Percentiles rank a stretch among this genome's conserved stretches.
phyloP scores from a whole-genome alignment of 2,113 vertebrate genomes.

The Orientallactaga bullata region DNA sequence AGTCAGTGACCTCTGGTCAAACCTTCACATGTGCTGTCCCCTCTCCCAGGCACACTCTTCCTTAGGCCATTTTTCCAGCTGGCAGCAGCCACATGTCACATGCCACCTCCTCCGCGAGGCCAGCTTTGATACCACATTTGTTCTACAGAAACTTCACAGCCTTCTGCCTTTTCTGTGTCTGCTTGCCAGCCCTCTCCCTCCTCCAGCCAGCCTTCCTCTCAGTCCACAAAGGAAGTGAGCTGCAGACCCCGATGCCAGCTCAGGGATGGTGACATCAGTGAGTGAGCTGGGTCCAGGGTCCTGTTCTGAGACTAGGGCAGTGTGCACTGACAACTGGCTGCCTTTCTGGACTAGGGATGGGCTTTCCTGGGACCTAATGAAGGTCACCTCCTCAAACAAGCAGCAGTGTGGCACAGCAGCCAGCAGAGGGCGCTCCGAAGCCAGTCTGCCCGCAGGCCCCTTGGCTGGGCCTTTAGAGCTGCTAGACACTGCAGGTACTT shows the following conservation, averaged over 20 bases:
- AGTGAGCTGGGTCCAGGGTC: not conserved
- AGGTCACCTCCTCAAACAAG: too few species aligned
- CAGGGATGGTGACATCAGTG: not conserved
- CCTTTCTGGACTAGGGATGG: accelerated
- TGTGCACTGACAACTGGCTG: not conserved
- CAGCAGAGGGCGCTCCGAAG: slow-evolving; percentile 77
- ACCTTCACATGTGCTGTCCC: not conserved
- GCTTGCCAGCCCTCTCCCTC: not conserved
- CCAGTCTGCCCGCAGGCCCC: accelerated
- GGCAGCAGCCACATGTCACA: not conserved
- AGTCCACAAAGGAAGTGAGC: not conserved
- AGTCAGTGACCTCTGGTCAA: not conserved
- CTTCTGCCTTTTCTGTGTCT: not conserved
- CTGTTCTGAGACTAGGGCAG: not conserved
- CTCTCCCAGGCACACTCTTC: not conserved
- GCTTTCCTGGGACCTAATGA: not conserved
- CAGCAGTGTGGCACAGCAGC: not conserved
- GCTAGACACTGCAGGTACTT: not conserved
- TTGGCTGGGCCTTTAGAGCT: not conserved
- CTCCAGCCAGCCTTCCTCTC: not conserved
- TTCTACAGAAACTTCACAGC: not conserved
- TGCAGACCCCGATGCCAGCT: not conserved
- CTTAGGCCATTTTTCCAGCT: not conserved
- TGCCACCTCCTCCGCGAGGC: not conserved
- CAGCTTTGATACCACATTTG: not conserved